Evolutionary conservation across 1,140 invertebrate species (phyloP).

Genomic region (Rhopalosiphum padi): DNA sequence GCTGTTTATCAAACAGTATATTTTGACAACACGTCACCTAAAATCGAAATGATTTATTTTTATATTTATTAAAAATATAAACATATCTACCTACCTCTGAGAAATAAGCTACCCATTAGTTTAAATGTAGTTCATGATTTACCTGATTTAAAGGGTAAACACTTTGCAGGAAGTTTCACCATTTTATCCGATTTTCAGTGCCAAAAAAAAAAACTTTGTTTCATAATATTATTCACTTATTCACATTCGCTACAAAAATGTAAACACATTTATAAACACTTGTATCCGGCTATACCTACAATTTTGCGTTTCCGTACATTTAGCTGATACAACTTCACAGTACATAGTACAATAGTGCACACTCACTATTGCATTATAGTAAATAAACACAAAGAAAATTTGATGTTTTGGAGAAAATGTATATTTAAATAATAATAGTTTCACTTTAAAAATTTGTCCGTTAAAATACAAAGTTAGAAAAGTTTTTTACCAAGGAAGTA

Average conservation of each 20-base stretch:
- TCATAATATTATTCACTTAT: conserved; percentile 38
- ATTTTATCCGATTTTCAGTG: not conserved
- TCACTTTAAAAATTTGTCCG: not conserved
- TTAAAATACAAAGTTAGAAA: not conserved
- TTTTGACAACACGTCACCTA: not conserved
- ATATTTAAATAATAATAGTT: conserved; percentile 14
- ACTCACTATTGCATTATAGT: not conserved
- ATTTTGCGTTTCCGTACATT: conserved; percentile 11
- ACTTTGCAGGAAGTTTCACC: not conserved
- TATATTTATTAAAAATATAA: not conserved
- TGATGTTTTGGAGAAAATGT: conserved; percentile 1
- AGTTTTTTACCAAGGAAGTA: conserved; percentile 39
- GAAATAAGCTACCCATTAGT: not conserved
- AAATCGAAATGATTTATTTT: not conserved
- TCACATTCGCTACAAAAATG: not conserved
- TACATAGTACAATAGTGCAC: not conserved
- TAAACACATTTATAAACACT: conserved; percentile 43
- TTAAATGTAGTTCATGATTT: not conserved
- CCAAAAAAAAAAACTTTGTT: conserved; percentile 33
- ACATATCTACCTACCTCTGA: not conserved
- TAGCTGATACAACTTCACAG: not conserved
- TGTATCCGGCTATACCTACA: conserved; percentile 26
- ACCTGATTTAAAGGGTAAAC: not conserved
- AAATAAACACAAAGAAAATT: conserved; percentile 10
- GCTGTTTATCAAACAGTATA: not conserved